Evolutionary conservation across 2,113 vertebrate genomes (phyloP).

Genomic region (Zeus faber): DNA sequence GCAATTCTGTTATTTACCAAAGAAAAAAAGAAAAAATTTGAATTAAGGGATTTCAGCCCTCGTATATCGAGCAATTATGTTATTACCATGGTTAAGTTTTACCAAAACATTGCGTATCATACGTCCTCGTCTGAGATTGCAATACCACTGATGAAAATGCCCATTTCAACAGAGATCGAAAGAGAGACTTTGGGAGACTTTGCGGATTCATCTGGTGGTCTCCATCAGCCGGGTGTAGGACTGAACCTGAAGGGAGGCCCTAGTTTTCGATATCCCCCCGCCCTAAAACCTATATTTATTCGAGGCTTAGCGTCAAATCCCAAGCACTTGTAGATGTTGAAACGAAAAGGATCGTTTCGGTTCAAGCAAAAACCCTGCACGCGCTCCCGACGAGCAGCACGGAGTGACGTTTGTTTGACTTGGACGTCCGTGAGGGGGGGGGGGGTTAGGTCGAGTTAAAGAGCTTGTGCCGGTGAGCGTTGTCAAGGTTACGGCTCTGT

Average conservation of each 20-base stretch:
- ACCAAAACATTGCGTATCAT: too few relatives aligned
- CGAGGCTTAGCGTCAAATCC: slow-evolving; percentile 36
- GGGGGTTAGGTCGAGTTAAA: slow-evolving; percentile 24
- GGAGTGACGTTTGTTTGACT: slow-evolving; percentile 53
- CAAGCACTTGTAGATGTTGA: slow-evolving; percentile 36
- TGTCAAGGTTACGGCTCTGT: slow-evolving; percentile 45
- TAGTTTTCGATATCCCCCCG: neutral
- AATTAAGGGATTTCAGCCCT: too few relatives aligned
- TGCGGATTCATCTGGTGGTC: slow-evolving; percentile 20
- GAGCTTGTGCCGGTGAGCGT: slow-evolving; percentile 39
- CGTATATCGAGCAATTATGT: too few relatives aligned
- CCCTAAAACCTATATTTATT: slow-evolving; percentile 41
- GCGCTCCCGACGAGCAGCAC: slow-evolving; percentile 28
- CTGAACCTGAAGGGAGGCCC: slow-evolving; percentile 31
- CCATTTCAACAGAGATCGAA: neutral
- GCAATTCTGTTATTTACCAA: too few relatives aligned
- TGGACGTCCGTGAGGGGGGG: slow-evolving; percentile 22
- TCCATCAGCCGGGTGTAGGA: slow-evolving; percentile 28
- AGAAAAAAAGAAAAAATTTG: too few relatives aligned
- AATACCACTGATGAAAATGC: slow-evolving; percentile 3
- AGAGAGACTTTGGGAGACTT: slow-evolving; percentile 1
- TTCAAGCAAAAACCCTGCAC: slow-evolving; percentile 44
- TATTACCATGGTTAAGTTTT: too few relatives aligned
- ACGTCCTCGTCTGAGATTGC: too few relatives aligned
- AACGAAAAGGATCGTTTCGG: slow-evolving; percentile 45